Base-by-base conservation (phyloP, 2,888 invertebrate species). In the Pollenia griseotomentosa region DNA sequence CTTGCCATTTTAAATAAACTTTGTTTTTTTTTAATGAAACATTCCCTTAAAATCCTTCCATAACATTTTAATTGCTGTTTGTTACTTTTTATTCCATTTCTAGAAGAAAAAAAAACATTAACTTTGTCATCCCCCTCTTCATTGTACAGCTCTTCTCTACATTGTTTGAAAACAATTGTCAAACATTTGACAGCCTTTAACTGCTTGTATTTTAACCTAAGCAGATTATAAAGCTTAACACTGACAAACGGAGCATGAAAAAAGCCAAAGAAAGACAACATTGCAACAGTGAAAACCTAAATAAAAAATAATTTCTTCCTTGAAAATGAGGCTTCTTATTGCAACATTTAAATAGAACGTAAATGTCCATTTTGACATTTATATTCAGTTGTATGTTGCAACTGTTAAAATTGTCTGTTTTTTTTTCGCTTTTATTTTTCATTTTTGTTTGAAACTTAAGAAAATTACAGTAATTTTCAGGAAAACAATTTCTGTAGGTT, bases 151-250 rank as follows among this genome's bases (percentile, higher is more conserved):
- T 55, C 16, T 55, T 40, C 19, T 23, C 61, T 63, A 53, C 1
- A 73, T 55, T 46, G 73, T 66, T 77, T 74, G 51, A 71, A 80
- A 83, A 59, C 74, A 65, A 79, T 70, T 84, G 86, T 87, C 83
- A 83, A 81, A 65, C 73, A 81, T 77, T 84, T 87, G 86, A 84
- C 87, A 81, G 77, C 73, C 77, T 81, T 73, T 81, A 73, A 77
- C 59, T 80, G 46, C 51, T 81, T 78, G 48, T 55, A 81, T 44
- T 87, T 74, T 74, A 87, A 87, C 84, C 81, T 87, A 84, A 87
- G 81, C 87, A 74, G 87, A 84, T 87, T 87, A 87, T 73, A 74
- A 82, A 77, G 74, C 82, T 78, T 81, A 81, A 66, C 75, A 79
- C 65, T 71, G 51, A 83, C 61, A 82, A 65, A 79, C 5, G 57